phyloP scores from a whole-genome alignment of 2,888 invertebrate species.

The Heliconius erato region DNA sequence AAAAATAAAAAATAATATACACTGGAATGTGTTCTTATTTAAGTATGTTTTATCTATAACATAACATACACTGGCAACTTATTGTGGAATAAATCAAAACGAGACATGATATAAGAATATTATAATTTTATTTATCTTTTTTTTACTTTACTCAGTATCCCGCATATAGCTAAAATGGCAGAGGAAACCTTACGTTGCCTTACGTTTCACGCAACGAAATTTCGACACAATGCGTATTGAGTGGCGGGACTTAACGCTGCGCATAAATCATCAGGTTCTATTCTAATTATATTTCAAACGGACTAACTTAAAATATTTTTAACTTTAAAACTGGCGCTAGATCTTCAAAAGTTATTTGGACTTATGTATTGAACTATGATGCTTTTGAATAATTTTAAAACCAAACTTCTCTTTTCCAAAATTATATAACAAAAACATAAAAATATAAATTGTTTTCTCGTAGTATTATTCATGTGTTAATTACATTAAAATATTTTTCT shows the following conservation, averaged over 20 bases:
- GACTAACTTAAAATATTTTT: neutral
- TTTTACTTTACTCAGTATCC: too few species aligned
- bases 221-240: neutral
- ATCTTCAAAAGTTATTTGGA: neutral
- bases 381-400: too few species aligned
- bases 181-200: too few species aligned
- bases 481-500: neutral
- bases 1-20: neutral
- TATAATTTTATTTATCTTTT: too few species aligned
- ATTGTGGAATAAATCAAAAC: neutral
- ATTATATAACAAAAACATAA: neutral
- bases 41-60: neutral
- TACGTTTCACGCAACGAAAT: too few species aligned
- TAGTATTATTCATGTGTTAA: neutral
- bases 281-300: neutral
- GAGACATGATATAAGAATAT: too few species aligned
- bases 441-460: neutral
- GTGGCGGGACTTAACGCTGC: neutral
- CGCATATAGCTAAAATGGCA: too few species aligned
- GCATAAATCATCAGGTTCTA: neutral
- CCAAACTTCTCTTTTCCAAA: too few species aligned
- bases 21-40: slow-evolving; percentile 21
- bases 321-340: neutral
- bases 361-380: neutral
- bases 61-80: slow-evolving; percentile 18